Evolutionary conservation across 2,888 invertebrate species (phyloP).

Genomic region (Serripes groenlandicus): DNA sequence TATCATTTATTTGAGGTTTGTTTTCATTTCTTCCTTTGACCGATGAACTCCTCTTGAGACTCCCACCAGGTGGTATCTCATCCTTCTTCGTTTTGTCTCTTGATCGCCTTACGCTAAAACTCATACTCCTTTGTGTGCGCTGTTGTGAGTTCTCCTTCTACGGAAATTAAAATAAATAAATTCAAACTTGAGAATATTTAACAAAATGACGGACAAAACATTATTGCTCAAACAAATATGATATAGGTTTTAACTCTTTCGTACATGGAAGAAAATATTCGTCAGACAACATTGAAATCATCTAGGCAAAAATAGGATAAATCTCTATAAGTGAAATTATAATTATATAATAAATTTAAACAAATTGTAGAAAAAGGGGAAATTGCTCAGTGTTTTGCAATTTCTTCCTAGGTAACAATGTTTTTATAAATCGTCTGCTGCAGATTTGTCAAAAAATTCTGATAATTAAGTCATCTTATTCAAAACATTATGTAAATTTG

Average conservation of each 20-base stretch:
- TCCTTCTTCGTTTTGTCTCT: constrained; percentile 60
- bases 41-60: constrained; percentile 73
- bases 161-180: background rate
- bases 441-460: background rate
- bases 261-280: too few species aligned
- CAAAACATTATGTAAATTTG: too few species aligned
- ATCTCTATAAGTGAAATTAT: too few species aligned
- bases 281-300: too few species aligned
- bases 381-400: background rate
- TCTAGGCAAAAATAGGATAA: too few species aligned
- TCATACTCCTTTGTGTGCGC: constrained; percentile 62
- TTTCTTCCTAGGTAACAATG: background rate
- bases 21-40: constrained; percentile 72
- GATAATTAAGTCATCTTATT: too few species aligned
- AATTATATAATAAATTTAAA: too few species aligned
- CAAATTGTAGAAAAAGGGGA: background rate
- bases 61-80: constrained; percentile 50
- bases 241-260: too few species aligned
- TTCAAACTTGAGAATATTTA: background rate
- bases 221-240: too few species aligned
- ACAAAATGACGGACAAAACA: too few species aligned
- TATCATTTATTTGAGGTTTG: constrained; percentile 63
- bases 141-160: background rate
- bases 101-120: constrained; percentile 64
- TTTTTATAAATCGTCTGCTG: background rate